Evolutionary conservation across 2,888 invertebrate species (phyloP), one percentile per base, ranked within the genome.

Genomic region (Gonocerus acuteangulatus): DNA sequence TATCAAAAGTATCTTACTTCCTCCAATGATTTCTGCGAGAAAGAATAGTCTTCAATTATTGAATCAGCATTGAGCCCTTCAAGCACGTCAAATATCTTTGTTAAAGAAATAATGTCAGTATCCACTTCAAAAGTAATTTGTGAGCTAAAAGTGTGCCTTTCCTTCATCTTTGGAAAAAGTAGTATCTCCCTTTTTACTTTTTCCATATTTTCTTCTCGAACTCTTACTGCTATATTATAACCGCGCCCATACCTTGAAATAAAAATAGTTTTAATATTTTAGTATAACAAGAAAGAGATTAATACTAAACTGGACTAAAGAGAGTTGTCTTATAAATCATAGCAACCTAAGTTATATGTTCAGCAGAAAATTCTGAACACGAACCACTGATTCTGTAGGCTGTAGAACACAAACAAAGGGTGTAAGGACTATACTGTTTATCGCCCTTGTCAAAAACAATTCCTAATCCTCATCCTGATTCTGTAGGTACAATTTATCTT

Each of bases 1-100:
- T n/a, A n/a, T n/a, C n/a, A n/a, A n/a, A n/a, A n/a, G n/a, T n/a
- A 27, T 27, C 9, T 34, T 56, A 64, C 64, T 45, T 64, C 64
- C 48, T 49, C 62, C 13, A 64, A 42, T 22, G 64, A 64, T 49
- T 62, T 64, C 27, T 64, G 64, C 1, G 62, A 64, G 13, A 64
- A 32, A 13, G 64, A 64, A 27, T 64, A 64, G 39, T 64, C 62
- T 15, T 54, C 22, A 18, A 64, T 64, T 16, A 62, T 23, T n/a
- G 44, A 48, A 9, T 48, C 44, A 15, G 52, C 54, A 21, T 45
- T 48, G n/a, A 59, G 45, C 11, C 47, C 47, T 51, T 64, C 64
- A 1, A 64, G 56, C 6, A 56, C 44, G 15, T 48, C 48, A 2
- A 64, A 45, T 11, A 62, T 59, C 23, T 62, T 48, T 15, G 56